These are phyloP conservation scores for Nematopogon swammerdamellus DNA, from an alignment of 2,888 invertebrate species.

Conservation along the genomic window DNA sequence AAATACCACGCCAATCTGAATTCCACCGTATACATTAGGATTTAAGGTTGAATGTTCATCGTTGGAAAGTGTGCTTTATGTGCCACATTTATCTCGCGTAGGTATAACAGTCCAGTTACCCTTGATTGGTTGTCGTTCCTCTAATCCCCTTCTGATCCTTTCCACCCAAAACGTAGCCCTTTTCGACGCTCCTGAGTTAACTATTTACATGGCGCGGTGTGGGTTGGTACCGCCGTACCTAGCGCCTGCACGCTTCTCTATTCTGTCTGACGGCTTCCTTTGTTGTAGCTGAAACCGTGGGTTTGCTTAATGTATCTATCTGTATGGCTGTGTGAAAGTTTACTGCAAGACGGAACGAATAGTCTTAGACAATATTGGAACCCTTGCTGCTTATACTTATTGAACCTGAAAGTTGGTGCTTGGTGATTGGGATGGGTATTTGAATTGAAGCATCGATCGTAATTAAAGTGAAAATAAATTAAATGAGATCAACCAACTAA, in stretches of 20 bases:
- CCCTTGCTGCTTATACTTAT: too few species aligned
- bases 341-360: too few species aligned
- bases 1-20: conserved; percentile 23
- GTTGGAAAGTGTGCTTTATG: conserved; percentile 42
- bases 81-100: conserved; percentile 55
- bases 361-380: too few species aligned
- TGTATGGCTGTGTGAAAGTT: too few species aligned
- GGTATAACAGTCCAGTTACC: conserved; percentile 58
- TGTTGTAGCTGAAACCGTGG: too few species aligned
- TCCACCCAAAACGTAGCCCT: conserved; percentile 59
- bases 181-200: conserved; percentile 43
- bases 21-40: conserved; percentile 16
- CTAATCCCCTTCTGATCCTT: conserved; percentile 69
- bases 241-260: neutral
- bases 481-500: too few species aligned
- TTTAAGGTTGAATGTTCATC: too few species aligned
- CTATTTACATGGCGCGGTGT: conserved; percentile 44
- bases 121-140: conserved; percentile 70
- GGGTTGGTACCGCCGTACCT: conserved; percentile 7
- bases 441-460: too few species aligned
- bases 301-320: too few species aligned
- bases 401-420: too few species aligned
- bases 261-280: neutral
- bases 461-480: too few species aligned
- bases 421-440: too few species aligned